Conservation (phyloP, 2,113 vertebrate genomes). For the Rhea pennata region DNA sequence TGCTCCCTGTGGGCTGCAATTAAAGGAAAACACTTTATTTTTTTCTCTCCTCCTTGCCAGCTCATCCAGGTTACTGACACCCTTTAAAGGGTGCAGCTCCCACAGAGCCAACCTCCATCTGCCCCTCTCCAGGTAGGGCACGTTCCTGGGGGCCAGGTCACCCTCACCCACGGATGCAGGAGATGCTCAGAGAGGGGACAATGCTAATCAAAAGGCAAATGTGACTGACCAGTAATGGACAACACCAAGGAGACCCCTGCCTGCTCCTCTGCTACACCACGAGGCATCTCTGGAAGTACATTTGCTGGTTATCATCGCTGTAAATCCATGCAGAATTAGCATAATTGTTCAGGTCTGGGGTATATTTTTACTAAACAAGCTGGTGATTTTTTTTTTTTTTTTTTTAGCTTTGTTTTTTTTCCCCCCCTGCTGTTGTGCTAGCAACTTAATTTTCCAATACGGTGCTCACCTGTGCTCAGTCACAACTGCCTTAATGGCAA, state of each 20-base stretch:
- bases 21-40: background rate
- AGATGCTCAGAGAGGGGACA: background rate
- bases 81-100: background rate
- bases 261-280: background rate
- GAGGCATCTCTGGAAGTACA: background rate
- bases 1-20: background rate
- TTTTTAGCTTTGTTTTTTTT: no score
- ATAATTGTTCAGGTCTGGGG: background rate
- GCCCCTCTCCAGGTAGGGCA: rapidly evolving
- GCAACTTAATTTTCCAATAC: conserved; percentile 33
- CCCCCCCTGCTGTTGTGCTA: background rate
- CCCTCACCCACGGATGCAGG: background rate
- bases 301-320: background rate
- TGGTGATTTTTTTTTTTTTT: background rate
- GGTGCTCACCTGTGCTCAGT: background rate
- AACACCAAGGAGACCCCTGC: background rate
- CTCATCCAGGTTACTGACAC: background rate
- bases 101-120: background rate
- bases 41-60: background rate
- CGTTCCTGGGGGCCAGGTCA: background rate
- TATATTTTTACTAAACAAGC: conserved; percentile 39
- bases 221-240: background rate
- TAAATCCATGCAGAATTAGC: conserved; percentile 37
- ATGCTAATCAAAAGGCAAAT: background rate
- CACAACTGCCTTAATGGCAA: background rate